Evolutionary conservation across 2,888 invertebrate genomes (phyloP).

Genomic region (Frankliniella fusca): DNA sequence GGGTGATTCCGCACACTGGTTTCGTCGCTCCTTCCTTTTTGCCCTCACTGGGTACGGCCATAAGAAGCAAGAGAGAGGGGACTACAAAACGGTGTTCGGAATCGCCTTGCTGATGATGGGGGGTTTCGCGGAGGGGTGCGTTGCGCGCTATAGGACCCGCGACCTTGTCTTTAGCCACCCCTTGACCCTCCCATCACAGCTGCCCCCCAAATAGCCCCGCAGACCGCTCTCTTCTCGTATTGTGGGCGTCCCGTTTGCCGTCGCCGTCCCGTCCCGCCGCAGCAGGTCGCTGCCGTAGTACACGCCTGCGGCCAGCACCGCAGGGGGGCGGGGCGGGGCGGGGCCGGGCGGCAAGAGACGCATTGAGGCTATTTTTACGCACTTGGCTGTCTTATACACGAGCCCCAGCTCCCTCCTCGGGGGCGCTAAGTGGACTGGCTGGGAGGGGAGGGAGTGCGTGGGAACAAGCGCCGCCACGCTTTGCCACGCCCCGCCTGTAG

Average conservation of each 20-base stretch:
- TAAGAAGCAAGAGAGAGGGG: too few species aligned
- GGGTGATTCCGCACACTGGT: too few species aligned
- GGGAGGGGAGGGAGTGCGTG: too few species aligned
- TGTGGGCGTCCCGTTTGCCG: not conserved
- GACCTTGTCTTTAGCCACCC: not conserved
- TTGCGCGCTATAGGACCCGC: not conserved
- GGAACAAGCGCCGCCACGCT: too few species aligned
- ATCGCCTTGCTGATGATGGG: too few species aligned
- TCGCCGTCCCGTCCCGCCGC: not conserved
- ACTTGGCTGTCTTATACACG: not conserved
- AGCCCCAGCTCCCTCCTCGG: too few species aligned
- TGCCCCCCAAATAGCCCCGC: not conserved
- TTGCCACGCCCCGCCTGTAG: too few species aligned
- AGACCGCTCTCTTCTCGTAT: not conserved
- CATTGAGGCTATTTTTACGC: constrained; percentile 11
- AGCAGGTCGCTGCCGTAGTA: not conserved
- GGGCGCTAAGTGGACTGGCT: too few species aligned
- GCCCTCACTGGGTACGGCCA: too few species aligned
- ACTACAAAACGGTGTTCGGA: too few species aligned
- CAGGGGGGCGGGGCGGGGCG: not conserved
- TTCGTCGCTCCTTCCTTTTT: too few species aligned
- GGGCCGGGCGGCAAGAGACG: not conserved
- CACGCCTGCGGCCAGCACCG: not conserved
- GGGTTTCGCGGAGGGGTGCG: too few species aligned
- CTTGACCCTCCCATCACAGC: not conserved